Evolutionary conservation across 2,888 invertebrate genomes (phyloP).

Genomic region (Tetheella fluctuosa): DNA sequence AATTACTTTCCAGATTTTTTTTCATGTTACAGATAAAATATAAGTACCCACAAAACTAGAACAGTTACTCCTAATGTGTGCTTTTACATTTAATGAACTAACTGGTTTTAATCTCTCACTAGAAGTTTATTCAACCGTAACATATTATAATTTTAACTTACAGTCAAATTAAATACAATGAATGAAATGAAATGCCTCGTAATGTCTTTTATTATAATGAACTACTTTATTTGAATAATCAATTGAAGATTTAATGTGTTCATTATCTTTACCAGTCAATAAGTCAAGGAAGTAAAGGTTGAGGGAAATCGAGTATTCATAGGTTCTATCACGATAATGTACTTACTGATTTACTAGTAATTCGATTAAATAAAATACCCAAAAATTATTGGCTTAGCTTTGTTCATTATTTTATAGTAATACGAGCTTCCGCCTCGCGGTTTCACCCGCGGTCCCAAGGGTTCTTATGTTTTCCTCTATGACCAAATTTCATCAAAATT

Average conservation of each 20-base stretch:
- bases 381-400: too few relatives aligned
- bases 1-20: neutral
- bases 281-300: neutral
- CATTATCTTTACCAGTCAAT: neutral
- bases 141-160: neutral
- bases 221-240: neutral
- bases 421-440: too few relatives aligned
- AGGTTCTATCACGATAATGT: too few relatives aligned
- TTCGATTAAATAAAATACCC: too few relatives aligned
- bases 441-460: too few relatives aligned
- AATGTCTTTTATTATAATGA: neutral
- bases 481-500: too few relatives aligned
- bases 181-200: neutral
- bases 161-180: neutral
- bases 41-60: neutral
- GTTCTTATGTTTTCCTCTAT: too few relatives aligned
- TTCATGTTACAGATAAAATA: neutral
- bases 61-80: neutral
- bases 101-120: conserved; percentile 6
- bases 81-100: neutral
- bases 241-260: neutral
- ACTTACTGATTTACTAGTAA: too few relatives aligned
- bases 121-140: neutral
- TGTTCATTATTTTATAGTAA: too few relatives aligned
- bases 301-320: too few relatives aligned